Evolutionary conservation across 2,113 vertebrate species (phyloP).

Genomic region (Spea multiplicata): DNA sequence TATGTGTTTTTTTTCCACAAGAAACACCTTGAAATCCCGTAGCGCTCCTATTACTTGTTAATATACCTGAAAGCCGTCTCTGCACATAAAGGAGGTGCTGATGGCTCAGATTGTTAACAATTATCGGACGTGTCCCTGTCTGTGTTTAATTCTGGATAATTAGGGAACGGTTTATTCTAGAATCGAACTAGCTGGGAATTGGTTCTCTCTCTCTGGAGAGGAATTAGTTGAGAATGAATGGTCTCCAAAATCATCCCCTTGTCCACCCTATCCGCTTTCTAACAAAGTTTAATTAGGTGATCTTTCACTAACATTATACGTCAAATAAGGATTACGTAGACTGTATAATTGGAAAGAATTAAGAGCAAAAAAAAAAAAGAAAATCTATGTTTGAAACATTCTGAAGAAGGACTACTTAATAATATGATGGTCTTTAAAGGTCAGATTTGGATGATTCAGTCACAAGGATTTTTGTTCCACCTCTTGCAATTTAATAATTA

Average conservation of each 20-base stretch:
- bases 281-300: slow-evolving; percentile 55
- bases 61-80: neutral
- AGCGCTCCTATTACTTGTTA: neutral
- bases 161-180: slow-evolving; percentile 59
- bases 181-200: slow-evolving; percentile 48
- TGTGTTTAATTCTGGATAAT: slow-evolving; percentile 45
- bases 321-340: neutral
- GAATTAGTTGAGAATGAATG: slow-evolving; percentile 48
- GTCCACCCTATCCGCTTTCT: neutral
- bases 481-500: too few relatives aligned
- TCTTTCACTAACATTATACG: slow-evolving; percentile 54
- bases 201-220: slow-evolving; percentile 22
- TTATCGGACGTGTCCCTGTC: neutral
- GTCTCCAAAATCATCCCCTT: neutral
- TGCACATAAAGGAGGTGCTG: neutral
- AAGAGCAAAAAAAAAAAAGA: neutral
- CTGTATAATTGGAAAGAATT: neutral
- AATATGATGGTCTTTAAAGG: neutral
- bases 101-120: neutral
- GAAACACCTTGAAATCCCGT: too few relatives aligned
- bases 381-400: neutral
- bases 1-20: too few relatives aligned
- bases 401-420: neutral
- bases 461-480: too few relatives aligned
- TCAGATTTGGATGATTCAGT: too few relatives aligned